phyloP scores from a whole-genome alignment of 2,113 vertebrate species.

The Sebastes schlegelii region DNA sequence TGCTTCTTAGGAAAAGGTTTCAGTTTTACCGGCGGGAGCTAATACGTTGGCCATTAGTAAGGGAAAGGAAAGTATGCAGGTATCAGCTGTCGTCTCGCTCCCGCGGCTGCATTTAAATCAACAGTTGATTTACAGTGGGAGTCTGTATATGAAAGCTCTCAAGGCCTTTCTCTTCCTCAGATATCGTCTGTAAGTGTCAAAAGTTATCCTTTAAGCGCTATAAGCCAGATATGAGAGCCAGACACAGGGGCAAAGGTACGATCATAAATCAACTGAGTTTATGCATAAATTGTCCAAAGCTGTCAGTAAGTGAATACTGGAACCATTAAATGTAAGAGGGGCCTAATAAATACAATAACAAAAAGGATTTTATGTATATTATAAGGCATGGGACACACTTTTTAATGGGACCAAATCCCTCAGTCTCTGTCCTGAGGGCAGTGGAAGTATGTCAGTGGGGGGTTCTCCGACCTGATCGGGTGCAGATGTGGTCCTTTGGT shows the following conservation, averaged over 20 bases:
- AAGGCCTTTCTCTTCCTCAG: neutral
- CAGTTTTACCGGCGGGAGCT: neutral
- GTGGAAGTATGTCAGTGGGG: conserved; percentile 34
- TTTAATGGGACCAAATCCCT: conserved; percentile 46
- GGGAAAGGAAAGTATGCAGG: neutral
- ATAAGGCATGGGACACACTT: conserved; percentile 9
- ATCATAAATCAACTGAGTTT: conserved; percentile 15
- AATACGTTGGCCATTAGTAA: neutral
- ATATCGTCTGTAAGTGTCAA: neutral
- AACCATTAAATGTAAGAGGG: conserved; percentile 15
- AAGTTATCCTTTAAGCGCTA: neutral
- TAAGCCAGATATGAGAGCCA: conserved; percentile 6
- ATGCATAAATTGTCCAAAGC: neutral
- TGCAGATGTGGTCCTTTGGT: conserved; percentile 68
- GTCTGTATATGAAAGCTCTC: neutral
- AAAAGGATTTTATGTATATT: conserved; percentile 1
- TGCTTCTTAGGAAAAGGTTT: conserved; percentile 7
- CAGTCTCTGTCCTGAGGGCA: conserved; percentile 29
- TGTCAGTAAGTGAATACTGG: conserved; percentile 26
- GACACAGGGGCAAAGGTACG: neutral
- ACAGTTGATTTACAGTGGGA: neutral
- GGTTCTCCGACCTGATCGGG: conserved; percentile 45
- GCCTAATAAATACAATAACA: conserved; percentile 10
- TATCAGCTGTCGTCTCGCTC: neutral
- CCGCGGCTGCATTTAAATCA: neutral